Evolutionary conservation across 2,113 vertebrate genomes (phyloP).

Genomic region (Nipponia nippon): DNA sequence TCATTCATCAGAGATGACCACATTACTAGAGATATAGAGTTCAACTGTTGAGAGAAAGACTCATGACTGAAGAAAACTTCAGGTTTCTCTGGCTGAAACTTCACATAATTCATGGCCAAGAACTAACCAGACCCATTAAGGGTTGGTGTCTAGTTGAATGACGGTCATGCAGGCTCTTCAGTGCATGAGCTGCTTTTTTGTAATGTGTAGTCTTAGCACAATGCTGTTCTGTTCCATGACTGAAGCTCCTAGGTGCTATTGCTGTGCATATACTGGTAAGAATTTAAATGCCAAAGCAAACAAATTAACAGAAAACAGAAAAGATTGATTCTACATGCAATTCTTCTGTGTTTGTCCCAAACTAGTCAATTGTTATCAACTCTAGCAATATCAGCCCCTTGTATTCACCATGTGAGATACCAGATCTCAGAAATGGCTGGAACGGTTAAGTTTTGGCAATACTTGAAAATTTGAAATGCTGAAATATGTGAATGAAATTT

Average conservation of each 20-base stretch:
- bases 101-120: neutral
- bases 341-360: neutral
- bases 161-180: neutral
- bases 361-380: neutral
- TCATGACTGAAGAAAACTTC: neutral
- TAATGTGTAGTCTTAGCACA: neutral
- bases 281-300: neutral
- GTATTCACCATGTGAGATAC: neutral
- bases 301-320: neutral
- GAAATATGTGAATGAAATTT: neutral
- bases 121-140: neutral
- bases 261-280: neutral
- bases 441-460: neutral
- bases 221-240: fast-evolving
- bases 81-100: neutral
- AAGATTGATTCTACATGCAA: neutral
- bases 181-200: neutral
- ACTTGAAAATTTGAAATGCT: neutral
- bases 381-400: neutral
- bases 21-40: neutral
- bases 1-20: neutral
- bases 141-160: neutral
- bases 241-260: neutral
- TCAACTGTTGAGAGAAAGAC: neutral
- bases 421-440: neutral